A percentile compares a stretch with the other conserved stretches of the same genome.
Conservation (phyloP, 2,888 invertebrate species). For the Mechanitis mazaeus region DNA sequence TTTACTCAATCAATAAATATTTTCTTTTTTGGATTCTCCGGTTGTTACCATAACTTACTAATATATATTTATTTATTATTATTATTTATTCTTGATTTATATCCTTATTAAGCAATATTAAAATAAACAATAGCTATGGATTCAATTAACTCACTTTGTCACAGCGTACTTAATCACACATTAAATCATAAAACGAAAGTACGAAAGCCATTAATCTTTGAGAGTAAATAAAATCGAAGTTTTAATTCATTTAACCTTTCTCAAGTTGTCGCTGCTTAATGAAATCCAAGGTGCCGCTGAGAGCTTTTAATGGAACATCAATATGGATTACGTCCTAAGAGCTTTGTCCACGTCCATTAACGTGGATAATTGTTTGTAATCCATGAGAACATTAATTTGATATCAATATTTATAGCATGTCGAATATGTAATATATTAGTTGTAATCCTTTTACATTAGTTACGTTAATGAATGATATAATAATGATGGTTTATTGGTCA, state of each 20-base stretch:
- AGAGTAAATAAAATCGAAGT: conserved; percentile 43
- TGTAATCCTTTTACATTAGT: conserved; percentile 37
- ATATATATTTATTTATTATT: not conserved
- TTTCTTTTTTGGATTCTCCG: no score
- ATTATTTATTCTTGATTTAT: no score
- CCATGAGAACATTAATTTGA: conserved; percentile 48
- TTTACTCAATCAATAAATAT: no score
- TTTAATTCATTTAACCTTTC: conserved; percentile 49
- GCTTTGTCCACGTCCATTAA: conserved; percentile 39
- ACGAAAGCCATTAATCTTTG: conserved; percentile 44
- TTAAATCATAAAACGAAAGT: not conserved
- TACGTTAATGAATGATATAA: conserved; percentile 10
- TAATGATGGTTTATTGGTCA: not conserved
- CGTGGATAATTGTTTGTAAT: conserved; percentile 57
- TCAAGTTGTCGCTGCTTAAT: conserved; percentile 44
- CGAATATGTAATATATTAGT: conserved; percentile 43
- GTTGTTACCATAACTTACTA: no score
- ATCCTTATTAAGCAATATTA: not conserved
- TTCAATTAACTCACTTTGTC: not conserved
- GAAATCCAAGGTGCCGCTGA: conserved; percentile 49
- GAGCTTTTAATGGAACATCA: conserved; percentile 63
- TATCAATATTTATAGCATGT: conserved; percentile 47
- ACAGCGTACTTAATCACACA: not conserved
- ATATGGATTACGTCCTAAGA: conserved; percentile 48
- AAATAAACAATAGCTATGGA: not conserved